phyloP scores from a whole-genome alignment of 2,888 invertebrate species.

The Meiosimyza decipiens region DNA sequence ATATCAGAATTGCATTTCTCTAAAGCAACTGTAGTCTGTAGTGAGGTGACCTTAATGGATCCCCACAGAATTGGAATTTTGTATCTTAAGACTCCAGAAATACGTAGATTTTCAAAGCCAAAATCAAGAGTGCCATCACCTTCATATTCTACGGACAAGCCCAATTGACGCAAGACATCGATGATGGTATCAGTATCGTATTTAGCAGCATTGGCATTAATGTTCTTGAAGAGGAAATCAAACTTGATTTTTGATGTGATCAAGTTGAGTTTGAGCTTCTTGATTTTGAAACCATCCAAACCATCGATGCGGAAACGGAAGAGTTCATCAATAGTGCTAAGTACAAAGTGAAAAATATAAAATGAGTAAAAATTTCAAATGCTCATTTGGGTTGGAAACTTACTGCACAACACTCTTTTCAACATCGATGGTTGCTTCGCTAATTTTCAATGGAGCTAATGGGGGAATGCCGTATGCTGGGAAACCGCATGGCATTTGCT shows the following conservation, averaged over 20 bases:
- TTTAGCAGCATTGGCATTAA: conserved; percentile 54
- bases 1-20: conserved; percentile 55
- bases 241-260: conserved; percentile 53
- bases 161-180: conserved; percentile 52
- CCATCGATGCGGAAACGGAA: conserved; percentile 56
- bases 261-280: conserved; percentile 56
- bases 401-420: conserved; percentile 53
- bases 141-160: conserved; percentile 57
- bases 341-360: not conserved
- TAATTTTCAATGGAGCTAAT: conserved; percentile 55
- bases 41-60: conserved; percentile 57
- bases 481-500: conserved; percentile 60
- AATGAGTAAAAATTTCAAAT: not conserved
- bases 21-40: conserved; percentile 53
- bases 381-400: conserved; percentile 31
- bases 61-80: conserved; percentile 60
- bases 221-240: conserved; percentile 55
- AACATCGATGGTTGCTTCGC: conserved; percentile 47
- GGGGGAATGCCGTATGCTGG: conserved; percentile 55
- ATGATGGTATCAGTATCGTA: conserved; percentile 58
- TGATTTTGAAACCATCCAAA: conserved; percentile 56
- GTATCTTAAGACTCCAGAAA: conserved; percentile 55
- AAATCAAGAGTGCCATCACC: conserved; percentile 56
- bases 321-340: conserved; percentile 54
- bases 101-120: conserved; percentile 53